A percentile compares a stretch with the other conserved stretches of the same genome.
Evolutionary conservation across 2,797 vertebrate genomes (phyloP).

Genomic region (Tinamus major): DNA sequence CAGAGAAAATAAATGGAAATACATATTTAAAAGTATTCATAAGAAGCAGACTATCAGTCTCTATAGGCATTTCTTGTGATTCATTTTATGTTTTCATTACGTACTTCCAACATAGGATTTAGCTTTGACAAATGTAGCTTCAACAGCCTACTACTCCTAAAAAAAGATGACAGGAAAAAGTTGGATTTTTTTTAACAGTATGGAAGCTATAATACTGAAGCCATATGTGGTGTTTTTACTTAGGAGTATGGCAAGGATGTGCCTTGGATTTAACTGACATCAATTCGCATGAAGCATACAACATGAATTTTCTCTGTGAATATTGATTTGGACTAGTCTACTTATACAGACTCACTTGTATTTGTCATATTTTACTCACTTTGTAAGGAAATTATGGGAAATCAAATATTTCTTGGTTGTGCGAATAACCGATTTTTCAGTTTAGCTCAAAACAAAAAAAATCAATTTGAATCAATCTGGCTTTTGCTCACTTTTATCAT

Average conservation of each 20-base stretch:
- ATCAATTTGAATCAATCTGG: neutral
- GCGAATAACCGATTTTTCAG: neutral
- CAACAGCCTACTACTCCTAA: slow-evolving; percentile 40
- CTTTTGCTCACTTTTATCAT: neutral
- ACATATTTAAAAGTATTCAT: neutral
- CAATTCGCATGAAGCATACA: neutral
- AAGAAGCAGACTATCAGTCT: slow-evolving; percentile 6
- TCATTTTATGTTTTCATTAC: slow-evolving; percentile 39
- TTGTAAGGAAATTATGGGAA: neutral
- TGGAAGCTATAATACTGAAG: slow-evolving; percentile 6
- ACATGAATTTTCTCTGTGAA: neutral
- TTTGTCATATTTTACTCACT: neutral
- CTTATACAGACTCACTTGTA: neutral
- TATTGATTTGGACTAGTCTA: neutral
- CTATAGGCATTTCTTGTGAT: neutral
- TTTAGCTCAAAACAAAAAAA: neutral
- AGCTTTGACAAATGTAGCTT: slow-evolving; percentile 41
- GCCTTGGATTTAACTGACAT: slow-evolving; percentile 18
- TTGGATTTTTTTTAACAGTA: neutral
- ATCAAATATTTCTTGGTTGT: neutral
- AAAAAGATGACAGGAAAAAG: slow-evolving; percentile 6
- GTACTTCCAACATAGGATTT: slow-evolving; percentile 24
- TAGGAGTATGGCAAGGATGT: neutral
- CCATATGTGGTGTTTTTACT: slow-evolving; percentile 39
- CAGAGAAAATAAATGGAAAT: slow-evolving; percentile 17